Percentiles rank a stretch among this genome's conserved stretches.
phyloP scores from a whole-genome alignment of 2,888 invertebrate species.

The Strigamia crassipes region DNA sequence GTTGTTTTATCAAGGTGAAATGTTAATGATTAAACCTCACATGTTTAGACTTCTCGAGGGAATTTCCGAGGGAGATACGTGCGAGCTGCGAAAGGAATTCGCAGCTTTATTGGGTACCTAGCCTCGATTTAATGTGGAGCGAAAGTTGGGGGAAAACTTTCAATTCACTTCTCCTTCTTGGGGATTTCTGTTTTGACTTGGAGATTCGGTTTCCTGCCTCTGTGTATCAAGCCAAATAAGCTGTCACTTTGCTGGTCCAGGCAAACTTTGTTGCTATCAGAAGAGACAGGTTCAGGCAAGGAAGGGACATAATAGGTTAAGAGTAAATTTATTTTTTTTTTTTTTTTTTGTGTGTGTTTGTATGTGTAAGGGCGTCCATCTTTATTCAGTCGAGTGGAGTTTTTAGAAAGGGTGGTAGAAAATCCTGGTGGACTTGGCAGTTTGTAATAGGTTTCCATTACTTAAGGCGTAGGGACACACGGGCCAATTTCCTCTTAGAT shows the following conservation, averaged over 20 bases:
- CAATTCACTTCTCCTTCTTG: not conserved
- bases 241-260: not conserved
- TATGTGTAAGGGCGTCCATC: not conserved
- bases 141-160: not conserved
- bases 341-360: not conserved
- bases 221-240: not conserved
- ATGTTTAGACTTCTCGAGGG: not conserved
- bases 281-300: not conserved
- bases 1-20: not conserved
- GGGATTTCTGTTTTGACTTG: constrained; percentile 10
- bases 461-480: not conserved
- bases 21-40: not conserved
- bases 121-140: not conserved
- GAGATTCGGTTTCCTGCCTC: not conserved
- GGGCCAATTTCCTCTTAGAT: not conserved
- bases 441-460: constrained; percentile 10
- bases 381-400: not conserved
- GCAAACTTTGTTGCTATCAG: not conserved
- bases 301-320: not conserved
- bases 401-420: not conserved
- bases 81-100: not conserved
- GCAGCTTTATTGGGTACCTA: not conserved
- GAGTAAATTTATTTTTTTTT: not conserved
- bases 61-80: not conserved
- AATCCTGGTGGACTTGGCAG: constrained; percentile 10